Conservation (phyloP, 2,888 invertebrate genomes). For the Zaprionus bogoriensis region DNA sequence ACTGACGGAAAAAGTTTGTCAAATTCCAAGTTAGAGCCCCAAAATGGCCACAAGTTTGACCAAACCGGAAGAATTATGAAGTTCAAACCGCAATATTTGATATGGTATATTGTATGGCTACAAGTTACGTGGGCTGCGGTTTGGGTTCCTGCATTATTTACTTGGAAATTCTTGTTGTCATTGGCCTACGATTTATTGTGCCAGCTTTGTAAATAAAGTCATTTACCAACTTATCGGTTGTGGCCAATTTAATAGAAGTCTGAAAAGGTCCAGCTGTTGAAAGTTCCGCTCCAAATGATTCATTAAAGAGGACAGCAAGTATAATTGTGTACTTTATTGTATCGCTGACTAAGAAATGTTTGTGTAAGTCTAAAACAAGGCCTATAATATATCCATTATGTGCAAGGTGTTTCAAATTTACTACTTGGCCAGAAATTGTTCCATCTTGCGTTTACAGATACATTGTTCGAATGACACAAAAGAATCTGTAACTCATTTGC, state of each 20-base stretch:
- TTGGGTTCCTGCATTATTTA: constrained; percentile 23
- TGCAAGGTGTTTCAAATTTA: not conserved
- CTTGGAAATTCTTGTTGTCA: constrained; percentile 19
- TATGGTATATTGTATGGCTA: not conserved
- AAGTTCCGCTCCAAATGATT: not conserved
- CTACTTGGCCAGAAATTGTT: not conserved
- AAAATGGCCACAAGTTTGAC: not conserved
- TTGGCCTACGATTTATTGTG: not conserved
- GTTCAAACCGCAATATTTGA: constrained; percentile 32
- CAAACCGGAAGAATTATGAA: not conserved
- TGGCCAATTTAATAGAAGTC: not conserved
- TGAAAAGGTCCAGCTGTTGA: constrained; percentile 24
- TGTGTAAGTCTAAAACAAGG: not conserved
- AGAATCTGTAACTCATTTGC: constrained; percentile 68
- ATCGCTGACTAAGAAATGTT: not conserved
- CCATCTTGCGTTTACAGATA: constrained; percentile 37
- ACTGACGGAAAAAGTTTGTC: not conserved
- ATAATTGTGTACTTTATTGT: not conserved
- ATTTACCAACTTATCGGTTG: constrained; percentile 9
- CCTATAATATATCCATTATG: not conserved
- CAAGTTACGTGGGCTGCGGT: constrained; percentile 21
- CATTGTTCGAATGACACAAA: constrained; percentile 67
- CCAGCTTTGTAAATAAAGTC: constrained; percentile 13
- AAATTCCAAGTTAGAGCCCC: not conserved
- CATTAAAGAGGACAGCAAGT: not conserved